Conservation (phyloP, 2,797 vertebrate genomes). For the Orientallactaga sibirica region DNA sequence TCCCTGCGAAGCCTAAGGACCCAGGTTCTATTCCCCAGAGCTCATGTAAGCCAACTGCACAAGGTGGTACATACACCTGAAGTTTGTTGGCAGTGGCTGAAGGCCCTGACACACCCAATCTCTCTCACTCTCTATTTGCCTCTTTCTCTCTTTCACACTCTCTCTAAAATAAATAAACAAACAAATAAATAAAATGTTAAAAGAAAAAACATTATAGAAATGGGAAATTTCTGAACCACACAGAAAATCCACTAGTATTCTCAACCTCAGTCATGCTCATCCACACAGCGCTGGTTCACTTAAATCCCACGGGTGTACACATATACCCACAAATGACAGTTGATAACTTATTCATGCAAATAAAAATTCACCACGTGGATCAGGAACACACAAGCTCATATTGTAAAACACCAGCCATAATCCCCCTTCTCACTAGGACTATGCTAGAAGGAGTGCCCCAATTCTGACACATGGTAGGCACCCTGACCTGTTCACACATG, state of each 20-base stretch:
- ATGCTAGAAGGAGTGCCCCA: not conserved
- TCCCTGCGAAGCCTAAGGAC: too few relatives aligned
- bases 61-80: too few relatives aligned
- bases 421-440: not conserved
- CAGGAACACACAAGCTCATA: not conserved
- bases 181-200: too few relatives aligned
- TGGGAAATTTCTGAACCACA: not conserved
- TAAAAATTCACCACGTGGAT: not conserved
- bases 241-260: not conserved
- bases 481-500: not conserved
- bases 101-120: too few relatives aligned
- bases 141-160: too few relatives aligned
- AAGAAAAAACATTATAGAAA: not conserved
- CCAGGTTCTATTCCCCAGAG: too few relatives aligned
- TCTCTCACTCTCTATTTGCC: too few relatives aligned
- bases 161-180: too few relatives aligned
- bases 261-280: not conserved
- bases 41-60: too few relatives aligned
- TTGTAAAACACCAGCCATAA: not conserved
- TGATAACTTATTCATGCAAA: not conserved
- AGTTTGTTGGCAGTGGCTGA: too few relatives aligned
- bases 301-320: not conserved
- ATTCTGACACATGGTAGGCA: not conserved
- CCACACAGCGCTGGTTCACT: not conserved
- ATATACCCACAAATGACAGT: not conserved